Conservation (phyloP, 2,888 invertebrate genomes). For the Lithodes maja region DNA sequence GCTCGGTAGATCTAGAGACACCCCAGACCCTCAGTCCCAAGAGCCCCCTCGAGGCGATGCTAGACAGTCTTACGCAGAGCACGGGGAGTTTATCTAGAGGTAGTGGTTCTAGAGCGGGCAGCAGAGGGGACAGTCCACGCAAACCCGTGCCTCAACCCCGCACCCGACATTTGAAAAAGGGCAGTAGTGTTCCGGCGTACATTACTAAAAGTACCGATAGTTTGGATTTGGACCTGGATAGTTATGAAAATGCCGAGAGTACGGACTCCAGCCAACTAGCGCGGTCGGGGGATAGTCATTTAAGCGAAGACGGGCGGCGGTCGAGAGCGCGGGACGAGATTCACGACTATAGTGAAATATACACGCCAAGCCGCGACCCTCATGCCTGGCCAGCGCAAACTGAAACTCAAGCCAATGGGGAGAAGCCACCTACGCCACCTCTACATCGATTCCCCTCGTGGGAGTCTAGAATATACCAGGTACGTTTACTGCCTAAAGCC, state of each 20-base stretch:
- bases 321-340: conserved; percentile 73
- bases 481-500: conserved; percentile 73
- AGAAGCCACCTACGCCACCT: conserved; percentile 90
- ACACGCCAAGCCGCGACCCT: conserved; percentile 90
- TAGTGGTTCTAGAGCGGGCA: conserved; percentile 56
- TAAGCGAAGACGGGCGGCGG: conserved; percentile 61
- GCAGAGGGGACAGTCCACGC: conserved; percentile 63
- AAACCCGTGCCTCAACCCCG: conserved; percentile 70
- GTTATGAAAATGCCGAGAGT: conserved; percentile 55
- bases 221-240: conserved; percentile 72
- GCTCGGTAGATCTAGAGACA: conserved; percentile 75
- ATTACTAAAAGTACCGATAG: conserved; percentile 72
- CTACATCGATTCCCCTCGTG: conserved; percentile 93
- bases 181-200: conserved; percentile 51
- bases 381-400: conserved; percentile 68
- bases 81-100: conserved; percentile 61
- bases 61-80: conserved; percentile 69
- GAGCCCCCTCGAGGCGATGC: conserved; percentile 73
- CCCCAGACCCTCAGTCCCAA: conserved; percentile 74
- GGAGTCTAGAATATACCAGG: conserved; percentile 97
- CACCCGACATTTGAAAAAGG: conserved; percentile 63
- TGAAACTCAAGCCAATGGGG: conserved; percentile 71
- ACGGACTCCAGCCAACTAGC: conserved; percentile 55
- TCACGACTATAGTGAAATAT: conserved; percentile 95
- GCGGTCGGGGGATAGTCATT: conserved; percentile 71